Base-by-base conservation (phyloP, 2,888 invertebrate genomes). In the Uropetala carovei region DNA sequence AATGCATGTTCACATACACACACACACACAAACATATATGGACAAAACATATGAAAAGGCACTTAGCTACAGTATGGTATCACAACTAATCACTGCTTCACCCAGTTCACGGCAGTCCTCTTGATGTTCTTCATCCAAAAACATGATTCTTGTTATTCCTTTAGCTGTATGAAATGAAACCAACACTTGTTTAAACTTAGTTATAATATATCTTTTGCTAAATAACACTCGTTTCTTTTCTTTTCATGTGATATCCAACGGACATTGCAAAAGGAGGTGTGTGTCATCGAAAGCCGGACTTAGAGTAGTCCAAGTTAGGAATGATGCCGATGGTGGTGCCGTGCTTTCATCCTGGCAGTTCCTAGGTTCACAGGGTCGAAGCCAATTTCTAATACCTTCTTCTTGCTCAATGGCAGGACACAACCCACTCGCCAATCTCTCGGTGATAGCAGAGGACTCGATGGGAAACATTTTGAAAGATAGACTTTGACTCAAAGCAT, bases 381-480 rank as follows among this genome's bases (percentile, higher is more conserved):
- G 94, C 95, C 95, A 9, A 94, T 95, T 14, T 59, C n/a, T 89
- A 43, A 89, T 89, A n/a, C 89, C 89, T 43, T 60, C 89, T 14
- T 16, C 89, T 18, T 86, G 59, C 30, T 30, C 86, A 64, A 10
- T 85, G 58, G 43, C 92, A 11, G 56, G 27, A 27, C 57, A 56
- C n/a, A 84, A 57, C 68, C 68, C 57, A 27, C n/a, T 56, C 56
- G 11, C 68, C 16, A 22, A 64, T 43, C n/a, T 85, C 18, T 85
- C 85, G 85, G 96, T 97, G 94, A 96, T 97, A 92, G 97, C 97
- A 82, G 97, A 97, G 95, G 97, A 97, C 94, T 96, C 97, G 93
- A 94, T 96, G 93, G 97, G 97, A 93, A 97, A 97, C 94, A 96
- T 97, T 93, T 95, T 97, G 93, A 97, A 97, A 58, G 75, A 81